Conservation (phyloP, 2,888 invertebrate species). For the Bombyx huttoni region DNA sequence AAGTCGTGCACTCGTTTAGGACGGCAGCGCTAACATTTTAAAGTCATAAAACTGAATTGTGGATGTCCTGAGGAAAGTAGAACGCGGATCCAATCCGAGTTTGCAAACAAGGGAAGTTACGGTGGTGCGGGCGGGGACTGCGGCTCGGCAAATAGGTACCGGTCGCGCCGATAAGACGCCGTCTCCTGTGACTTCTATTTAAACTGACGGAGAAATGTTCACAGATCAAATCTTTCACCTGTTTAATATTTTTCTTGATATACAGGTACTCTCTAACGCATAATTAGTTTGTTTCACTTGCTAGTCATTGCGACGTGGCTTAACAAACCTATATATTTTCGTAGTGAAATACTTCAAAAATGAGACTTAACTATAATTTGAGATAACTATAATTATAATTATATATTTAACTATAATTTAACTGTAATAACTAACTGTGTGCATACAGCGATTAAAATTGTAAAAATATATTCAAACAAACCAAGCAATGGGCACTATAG, state of each 20-base stretch:
- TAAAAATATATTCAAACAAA: too few relatives aligned
- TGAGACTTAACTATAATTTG: too few relatives aligned
- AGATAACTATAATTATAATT: too few relatives aligned
- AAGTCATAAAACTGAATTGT: conserved; percentile 68
- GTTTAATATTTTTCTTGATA: conserved; percentile 52
- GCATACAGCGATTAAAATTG: too few relatives aligned
- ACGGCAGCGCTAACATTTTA: conserved; percentile 50
- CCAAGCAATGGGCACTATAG: too few relatives aligned
- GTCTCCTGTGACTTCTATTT: conserved; percentile 64
- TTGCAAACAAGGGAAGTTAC: conserved; percentile 71
- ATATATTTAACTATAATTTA: too few relatives aligned
- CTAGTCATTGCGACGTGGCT: too few relatives aligned
- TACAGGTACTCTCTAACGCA: conserved; percentile 10
- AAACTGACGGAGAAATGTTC: conserved; percentile 61
- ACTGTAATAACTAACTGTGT: too few relatives aligned
- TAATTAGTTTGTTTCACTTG: too few relatives aligned
- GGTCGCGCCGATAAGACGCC: conserved; percentile 59
- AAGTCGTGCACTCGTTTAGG: conserved; percentile 33
- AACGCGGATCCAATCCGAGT: conserved; percentile 69
- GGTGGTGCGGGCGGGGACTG: conserved; percentile 35
- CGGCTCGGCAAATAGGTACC: conserved; percentile 55
- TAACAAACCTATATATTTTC: too few relatives aligned
- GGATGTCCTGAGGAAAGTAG: conserved; percentile 63
- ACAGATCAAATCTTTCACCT: conserved; percentile 59
- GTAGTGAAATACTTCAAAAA: too few relatives aligned